phyloP scores from a whole-genome alignment of 2,888 invertebrate genomes.

The Cantharis rufa region DNA sequence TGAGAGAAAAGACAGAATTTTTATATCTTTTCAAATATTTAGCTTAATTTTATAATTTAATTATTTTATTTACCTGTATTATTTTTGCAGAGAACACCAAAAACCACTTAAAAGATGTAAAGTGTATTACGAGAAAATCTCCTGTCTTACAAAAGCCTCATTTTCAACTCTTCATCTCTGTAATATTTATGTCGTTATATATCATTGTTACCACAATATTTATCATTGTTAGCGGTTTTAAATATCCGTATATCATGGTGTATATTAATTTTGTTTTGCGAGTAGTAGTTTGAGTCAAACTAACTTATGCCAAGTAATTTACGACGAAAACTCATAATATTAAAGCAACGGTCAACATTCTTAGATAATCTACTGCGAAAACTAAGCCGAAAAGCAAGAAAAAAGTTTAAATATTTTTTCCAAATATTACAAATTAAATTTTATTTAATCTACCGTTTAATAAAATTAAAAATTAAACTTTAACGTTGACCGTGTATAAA shows the following conservation, averaged over 20 bases:
- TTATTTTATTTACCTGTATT: neutral
- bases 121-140: neutral
- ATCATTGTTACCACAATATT: conserved; percentile 17
- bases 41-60: too few relatives aligned
- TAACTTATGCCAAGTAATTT: conserved; percentile 7
- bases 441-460: neutral
- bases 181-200: conserved; percentile 7
- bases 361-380: neutral
- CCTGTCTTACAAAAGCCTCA: neutral
- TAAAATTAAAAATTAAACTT: neutral
- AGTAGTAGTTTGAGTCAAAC: neutral
- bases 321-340: neutral
- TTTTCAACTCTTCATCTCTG: neutral
- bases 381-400: neutral
- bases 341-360: neutral
- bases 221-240: conserved; percentile 17
- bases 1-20: too few relatives aligned
- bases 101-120: neutral
- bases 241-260: conserved; percentile 17
- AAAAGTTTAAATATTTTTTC: neutral
- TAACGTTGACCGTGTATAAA: neutral
- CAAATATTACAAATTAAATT: neutral
- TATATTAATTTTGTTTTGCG: conserved; percentile 11
- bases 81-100: neutral
- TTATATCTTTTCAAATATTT: too few relatives aligned